phyloP scores from a whole-genome alignment of 2,888 invertebrate genomes.

The Atethmia centrago region DNA sequence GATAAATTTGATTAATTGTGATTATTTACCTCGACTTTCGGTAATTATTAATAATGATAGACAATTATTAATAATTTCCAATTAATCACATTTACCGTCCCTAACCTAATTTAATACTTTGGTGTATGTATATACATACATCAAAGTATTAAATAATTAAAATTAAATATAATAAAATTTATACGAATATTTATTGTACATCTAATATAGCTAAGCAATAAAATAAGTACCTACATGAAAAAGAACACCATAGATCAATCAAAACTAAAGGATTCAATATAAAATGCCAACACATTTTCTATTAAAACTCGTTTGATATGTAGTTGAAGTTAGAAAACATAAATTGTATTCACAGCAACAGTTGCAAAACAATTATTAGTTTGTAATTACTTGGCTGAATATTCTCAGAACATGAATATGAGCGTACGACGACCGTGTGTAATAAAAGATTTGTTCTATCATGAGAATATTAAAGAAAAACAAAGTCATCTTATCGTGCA shows the following conservation, averaged over 20 bases:
- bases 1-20: too few species aligned
- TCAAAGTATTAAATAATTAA: too few species aligned
- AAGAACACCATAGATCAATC: neutral
- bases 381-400: slow-evolving; percentile 50
- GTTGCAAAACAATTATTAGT: slow-evolving; percentile 57
- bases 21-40: too few species aligned
- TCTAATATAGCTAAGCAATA: neutral
- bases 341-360: slow-evolving; percentile 44
- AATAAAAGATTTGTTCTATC: slow-evolving; percentile 19
- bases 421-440: slow-evolving; percentile 1
- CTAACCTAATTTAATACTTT: too few species aligned
- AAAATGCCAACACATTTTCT: slow-evolving; percentile 14
- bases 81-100: too few species aligned
- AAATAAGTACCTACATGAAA: neutral
- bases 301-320: slow-evolving; percentile 41
- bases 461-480: slow-evolving; percentile 30
- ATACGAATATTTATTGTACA: too few species aligned
- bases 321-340: slow-evolving; percentile 41
- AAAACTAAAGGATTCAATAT: neutral
- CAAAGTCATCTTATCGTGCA: neutral
- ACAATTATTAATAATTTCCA: too few species aligned
- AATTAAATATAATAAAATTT: too few species aligned
- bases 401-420: slow-evolving; percentile 30
- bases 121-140: too few species aligned
- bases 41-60: too few species aligned